Base-by-base conservation (phyloP, 2,113 vertebrate species). In the Cettia cetti region DNA sequence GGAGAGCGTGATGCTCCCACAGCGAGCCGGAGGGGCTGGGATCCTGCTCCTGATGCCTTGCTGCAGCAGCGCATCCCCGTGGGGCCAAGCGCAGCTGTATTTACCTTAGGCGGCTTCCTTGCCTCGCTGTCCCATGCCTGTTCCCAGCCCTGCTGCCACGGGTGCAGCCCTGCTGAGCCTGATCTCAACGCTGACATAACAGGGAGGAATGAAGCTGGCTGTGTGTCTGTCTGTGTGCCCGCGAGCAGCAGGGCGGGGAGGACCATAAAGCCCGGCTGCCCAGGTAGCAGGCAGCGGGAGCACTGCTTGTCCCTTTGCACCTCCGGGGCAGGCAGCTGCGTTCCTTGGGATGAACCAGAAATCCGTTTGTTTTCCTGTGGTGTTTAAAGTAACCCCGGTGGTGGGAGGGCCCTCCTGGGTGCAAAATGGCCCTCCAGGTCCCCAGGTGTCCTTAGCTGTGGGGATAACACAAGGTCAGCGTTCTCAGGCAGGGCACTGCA, bases 31-130 rank as follows among this genome's bases (percentile, higher is more conserved):
- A 56, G 61, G 21, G 39, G 30, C 56, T 39, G 2, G 1, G 66
- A 6, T 24, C 21, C 18, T n/a, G 22, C 50, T 49, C 22, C 0
- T 4, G 47, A 13, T 49, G 3, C 72, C 45, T 14, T 2, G 50
- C 64, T 2, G 35, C 49, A 57, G 53, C 37, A 2, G 1, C 5
- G 45, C n/a, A 22, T n/a, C 18, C 4, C 3, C 1, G 0, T 1
- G 59, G 54, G 50, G 33, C 7, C 16, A 57, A 2, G 10, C 50
- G 7, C 94, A 95, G 88, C 94, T 86, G 94, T 81, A 69, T 78
- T 96, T 94, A 68, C 49, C 84, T 81, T 95, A n/a, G 0, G 2
- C 18, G 9, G 26, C 37, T 68, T 28, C 45, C 71, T 70, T 7
- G 69, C 56, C 40, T 83, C 40, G 42, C 39, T 33, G 65, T 71